phyloP scores from a whole-genome alignment of 2,797 vertebrate species.

The Cyprinodon diabolis region DNA sequence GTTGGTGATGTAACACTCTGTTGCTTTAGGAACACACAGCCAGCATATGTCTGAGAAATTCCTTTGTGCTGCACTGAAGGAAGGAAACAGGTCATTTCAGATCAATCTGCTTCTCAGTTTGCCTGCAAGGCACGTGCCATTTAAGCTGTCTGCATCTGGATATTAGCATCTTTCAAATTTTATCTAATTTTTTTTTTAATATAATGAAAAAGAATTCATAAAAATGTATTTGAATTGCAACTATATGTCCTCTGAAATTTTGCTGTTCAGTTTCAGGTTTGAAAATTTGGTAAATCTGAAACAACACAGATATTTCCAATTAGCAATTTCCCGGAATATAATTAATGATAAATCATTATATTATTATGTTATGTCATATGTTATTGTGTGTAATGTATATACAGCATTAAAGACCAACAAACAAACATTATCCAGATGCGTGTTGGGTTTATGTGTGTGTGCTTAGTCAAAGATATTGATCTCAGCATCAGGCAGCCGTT shows the following conservation, averaged over 20 bases:
- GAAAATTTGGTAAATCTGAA: background rate
- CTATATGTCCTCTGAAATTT: background rate
- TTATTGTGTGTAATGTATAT: background rate
- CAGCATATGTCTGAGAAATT: slow-evolving; percentile 52
- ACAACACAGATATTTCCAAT: background rate
- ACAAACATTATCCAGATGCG: background rate
- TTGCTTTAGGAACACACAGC: slow-evolving; percentile 49
- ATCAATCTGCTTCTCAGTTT: slow-evolving; percentile 47
- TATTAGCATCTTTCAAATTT: background rate
- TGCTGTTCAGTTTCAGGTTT: background rate
- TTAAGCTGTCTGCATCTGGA: slow-evolving; percentile 33
- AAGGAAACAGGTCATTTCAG: slow-evolving; percentile 23
- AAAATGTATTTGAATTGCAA: too few relatives aligned
- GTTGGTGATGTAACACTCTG: slow-evolving; percentile 43
- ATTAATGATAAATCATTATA: background rate
- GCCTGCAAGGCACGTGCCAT: slow-evolving; percentile 35
- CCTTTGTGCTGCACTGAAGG: slow-evolving; percentile 48
- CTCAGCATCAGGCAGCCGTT: slow-evolving; percentile 41
- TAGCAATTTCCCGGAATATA: background rate
- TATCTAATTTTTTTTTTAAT: background rate
- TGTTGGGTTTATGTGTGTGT: slow-evolving; percentile 18
- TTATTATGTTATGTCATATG: background rate
- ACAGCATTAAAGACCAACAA: background rate
- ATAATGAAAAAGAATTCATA: too few relatives aligned
- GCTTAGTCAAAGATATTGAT: slow-evolving; percentile 29